Evolutionary conservation across 2,113 vertebrate genomes (phyloP).

Genomic region (Cercocebus atys): DNA sequence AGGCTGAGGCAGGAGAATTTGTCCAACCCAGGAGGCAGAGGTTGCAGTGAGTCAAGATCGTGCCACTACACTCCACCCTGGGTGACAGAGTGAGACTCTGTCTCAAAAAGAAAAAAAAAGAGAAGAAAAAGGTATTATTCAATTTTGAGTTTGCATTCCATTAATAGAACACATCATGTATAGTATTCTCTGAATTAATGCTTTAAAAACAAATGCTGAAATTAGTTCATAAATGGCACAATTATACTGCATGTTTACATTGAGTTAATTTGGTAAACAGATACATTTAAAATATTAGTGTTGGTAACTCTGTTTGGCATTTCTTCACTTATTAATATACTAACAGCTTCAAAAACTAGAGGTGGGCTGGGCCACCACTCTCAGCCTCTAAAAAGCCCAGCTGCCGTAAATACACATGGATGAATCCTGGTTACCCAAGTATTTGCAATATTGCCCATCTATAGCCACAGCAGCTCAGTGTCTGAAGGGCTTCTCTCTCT

Average conservation of each 20-base stretch:
- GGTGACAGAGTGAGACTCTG: too few relatives aligned
- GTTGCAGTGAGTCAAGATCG: too few relatives aligned
- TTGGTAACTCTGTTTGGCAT: not conserved
- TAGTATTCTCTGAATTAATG: not conserved
- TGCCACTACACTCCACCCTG: too few relatives aligned
- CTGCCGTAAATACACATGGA: not conserved
- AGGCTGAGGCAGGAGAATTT: too few relatives aligned
- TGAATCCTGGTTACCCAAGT: not conserved
- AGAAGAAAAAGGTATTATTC: too few relatives aligned
- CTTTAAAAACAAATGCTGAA: not conserved
- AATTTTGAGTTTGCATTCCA: not conserved
- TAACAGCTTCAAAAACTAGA: not conserved
- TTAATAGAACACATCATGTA: not conserved
- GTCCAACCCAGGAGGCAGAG: too few relatives aligned
- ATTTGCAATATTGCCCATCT: not conserved
- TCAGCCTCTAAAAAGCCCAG: not conserved
- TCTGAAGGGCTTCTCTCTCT: not conserved
- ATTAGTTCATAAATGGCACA: not conserved
- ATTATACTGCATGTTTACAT: not conserved
- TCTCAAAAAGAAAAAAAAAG: too few relatives aligned
- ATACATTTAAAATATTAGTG: not conserved
- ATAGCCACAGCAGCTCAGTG: not conserved
- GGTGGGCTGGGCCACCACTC: too few relatives aligned
- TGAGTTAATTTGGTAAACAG: not conserved
- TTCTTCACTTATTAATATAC: not conserved